These are phyloP conservation scores for Phalacrocorax brasilianus DNA, from an alignment of 2,113 vertebrate species.

Conservation along the genomic window DNA sequence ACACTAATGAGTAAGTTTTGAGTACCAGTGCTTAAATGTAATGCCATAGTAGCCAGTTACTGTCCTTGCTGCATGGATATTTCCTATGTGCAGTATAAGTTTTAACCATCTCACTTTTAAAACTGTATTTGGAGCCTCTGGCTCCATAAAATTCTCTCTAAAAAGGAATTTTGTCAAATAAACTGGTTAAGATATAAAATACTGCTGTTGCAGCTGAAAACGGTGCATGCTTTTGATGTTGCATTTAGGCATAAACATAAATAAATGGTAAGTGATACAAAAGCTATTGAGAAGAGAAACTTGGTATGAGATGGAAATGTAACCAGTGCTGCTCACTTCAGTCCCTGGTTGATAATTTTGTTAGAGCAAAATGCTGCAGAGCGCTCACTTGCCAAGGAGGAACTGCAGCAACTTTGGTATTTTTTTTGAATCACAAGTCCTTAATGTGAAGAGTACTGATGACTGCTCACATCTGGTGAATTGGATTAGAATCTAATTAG, in stretches of 20 bases:
- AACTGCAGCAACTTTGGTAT: not conserved
- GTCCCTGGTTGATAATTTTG: not conserved
- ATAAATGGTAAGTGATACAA: not conserved
- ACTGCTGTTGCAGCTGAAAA: not conserved
- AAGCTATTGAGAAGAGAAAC: not conserved
- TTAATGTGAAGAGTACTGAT: not conserved
- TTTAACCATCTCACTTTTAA: not conserved
- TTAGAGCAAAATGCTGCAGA: not conserved
- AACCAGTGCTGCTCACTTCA: not conserved
- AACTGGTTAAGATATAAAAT: not conserved
- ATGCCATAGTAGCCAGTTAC: not conserved
- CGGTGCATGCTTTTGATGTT: not conserved
- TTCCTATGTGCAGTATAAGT: not conserved
- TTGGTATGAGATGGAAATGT: not conserved
- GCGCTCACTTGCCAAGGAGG: not conserved
- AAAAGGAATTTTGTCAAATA: not conserved
- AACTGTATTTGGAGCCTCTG: not conserved
- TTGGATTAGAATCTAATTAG: not conserved
- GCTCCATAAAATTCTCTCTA: not conserved
- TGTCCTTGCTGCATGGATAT: not conserved
- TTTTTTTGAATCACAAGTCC: not conserved
- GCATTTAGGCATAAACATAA: not conserved
- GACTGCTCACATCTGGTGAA: not conserved
- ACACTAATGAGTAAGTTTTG: not conserved
- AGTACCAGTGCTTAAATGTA: not conserved